Evolutionary conservation across 2,797 vertebrate genomes (phyloP), one percentile per base, ranked within the genome.

Genomic region (Antrozous pallidus): DNA sequence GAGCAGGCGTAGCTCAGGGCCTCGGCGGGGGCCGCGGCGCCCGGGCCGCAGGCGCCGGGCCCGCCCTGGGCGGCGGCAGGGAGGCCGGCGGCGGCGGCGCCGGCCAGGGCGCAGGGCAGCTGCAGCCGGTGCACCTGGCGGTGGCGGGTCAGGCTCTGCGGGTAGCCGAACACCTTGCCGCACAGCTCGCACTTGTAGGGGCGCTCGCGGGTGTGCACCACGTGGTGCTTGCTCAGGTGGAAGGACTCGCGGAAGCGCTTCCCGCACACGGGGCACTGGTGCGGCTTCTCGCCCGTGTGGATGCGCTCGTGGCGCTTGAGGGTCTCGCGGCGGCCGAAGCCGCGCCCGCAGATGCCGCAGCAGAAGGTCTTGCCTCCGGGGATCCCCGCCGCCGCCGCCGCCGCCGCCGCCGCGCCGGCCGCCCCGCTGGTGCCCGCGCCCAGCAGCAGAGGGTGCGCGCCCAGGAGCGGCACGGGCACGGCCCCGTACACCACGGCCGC

Each of bases 171-270:
- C 84, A 99, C 99, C 94, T 99, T 99, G 16, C 99, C 99, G 33
- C 99, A 99, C 10, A 99, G 98, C 93, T 98, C 98, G 89, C 99
- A 99, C 97, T 99, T 99, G 98, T 99, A 99, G 98, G 99, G 99
- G 91, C 99, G 99, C 94, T 99, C 99, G 3, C 99, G 99, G 0
- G 99, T 99, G 98, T 99, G 99, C 92, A 99, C 99, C 6, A 99
- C 99, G 89, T 99, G 99, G 98, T 99, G 99, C 96, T 99, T 99
- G 98, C 99, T 99, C 69, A 99, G 98, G 97, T 99, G 99, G 98
- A 99, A 99, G 71, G 99, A 99, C 96, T 99, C 99, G 8, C 99
- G 98, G 96, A 99, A 99, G 96, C 99, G 99, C 96, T 99, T 99
- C 17, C 99, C 99, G 40, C 99, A 99, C n/a, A 99, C 98, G 0